phyloP scores from a whole-genome alignment of 2,797 vertebrate species.

The Microctenopoma lineatum region DNA sequence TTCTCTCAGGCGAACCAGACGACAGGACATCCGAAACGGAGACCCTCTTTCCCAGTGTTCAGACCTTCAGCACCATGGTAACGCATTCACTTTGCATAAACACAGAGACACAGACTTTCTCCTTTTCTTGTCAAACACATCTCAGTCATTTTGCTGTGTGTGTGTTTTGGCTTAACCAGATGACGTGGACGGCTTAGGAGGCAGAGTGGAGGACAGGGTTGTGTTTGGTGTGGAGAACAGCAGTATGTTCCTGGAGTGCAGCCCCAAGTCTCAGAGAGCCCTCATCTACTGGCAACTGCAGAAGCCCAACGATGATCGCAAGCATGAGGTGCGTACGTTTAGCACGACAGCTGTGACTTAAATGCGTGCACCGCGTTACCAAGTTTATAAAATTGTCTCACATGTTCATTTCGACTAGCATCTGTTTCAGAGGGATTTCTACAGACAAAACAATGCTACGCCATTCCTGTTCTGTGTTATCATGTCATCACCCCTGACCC shows the following conservation, averaged over 20 bases:
- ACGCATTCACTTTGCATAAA: not conserved
- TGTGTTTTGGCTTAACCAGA: constrained; percentile 76
- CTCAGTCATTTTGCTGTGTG: constrained; percentile 11
- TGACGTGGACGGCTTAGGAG: constrained; percentile 80
- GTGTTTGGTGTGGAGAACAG: constrained; percentile 99
- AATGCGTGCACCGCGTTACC: not conserved
- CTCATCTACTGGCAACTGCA: constrained; percentile 96
- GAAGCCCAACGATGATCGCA: constrained; percentile 90
- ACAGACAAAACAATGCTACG: constrained; percentile 33
- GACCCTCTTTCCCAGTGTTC: constrained; percentile 98
- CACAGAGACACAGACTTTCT: too few relatives aligned
- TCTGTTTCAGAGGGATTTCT: constrained; percentile 21
- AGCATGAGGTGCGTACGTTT: constrained; percentile 87
- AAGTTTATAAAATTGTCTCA: not conserved
- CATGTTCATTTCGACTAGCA: not conserved
- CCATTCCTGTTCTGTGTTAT: constrained; percentile 37
- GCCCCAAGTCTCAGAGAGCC: constrained; percentile 94
- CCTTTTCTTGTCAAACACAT: not conserved
- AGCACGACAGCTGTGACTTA: too few relatives aligned
- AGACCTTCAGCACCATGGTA: constrained; percentile 95
- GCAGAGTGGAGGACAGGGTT: constrained; percentile 89
- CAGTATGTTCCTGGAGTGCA: constrained; percentile 99
- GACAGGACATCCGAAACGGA: constrained; percentile 97
- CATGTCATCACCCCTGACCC: constrained; percentile 30
- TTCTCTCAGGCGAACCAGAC: constrained; percentile 87